Base-by-base conservation (phyloP, 2,888 invertebrate species). In the Ophraella communa region DNA sequence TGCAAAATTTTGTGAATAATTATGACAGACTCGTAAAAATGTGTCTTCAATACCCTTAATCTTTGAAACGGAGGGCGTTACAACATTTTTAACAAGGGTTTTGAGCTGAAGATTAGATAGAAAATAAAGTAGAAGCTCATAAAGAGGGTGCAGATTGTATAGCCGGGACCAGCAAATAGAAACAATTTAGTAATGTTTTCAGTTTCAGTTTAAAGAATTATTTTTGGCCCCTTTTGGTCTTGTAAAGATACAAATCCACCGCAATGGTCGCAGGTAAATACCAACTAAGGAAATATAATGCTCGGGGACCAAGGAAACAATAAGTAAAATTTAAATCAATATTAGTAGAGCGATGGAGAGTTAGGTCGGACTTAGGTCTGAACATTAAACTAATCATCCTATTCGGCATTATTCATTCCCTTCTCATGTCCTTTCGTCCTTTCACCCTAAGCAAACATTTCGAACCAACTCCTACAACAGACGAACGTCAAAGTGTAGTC, bases 261-360 rank as follows among this genome's bases (percentile, higher is more conserved):
- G 56, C 45, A 56, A 57, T 66, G 63, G 14, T 27, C 62, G 58
- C 73, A 74, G 74, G 74, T 74, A 73, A 74, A 73, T 67, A 70
- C 68, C 63, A 71, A 72, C 71, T 69, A 63, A 60, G 59, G 64
- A 68, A 59, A 51, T 64, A 66, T 67, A 65, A 72, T 71, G 72
- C 66, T 70, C 67, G 11, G 53, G 65, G 69, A 66, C 69, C 67
- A 71, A 73, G 74, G 75, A 78, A 76, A 78, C 78, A 76, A 77
- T 76, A 76, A 76, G 76, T 76, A 76, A 77, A 77, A 77, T 77
- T 75, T 77, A 74, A 79, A 79, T 77, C 78, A 79, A 79, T 79
- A 79, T 78, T 77, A 75, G 76, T 75, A 71, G 70, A 71, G 74
- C 73, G 65, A 65, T 69, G 73, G 73, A 73, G 76, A 71, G 70